These are phyloP conservation scores for Brachyptera putata DNA, from an alignment of 2,888 invertebrate species.

Conservation along the genomic window DNA sequence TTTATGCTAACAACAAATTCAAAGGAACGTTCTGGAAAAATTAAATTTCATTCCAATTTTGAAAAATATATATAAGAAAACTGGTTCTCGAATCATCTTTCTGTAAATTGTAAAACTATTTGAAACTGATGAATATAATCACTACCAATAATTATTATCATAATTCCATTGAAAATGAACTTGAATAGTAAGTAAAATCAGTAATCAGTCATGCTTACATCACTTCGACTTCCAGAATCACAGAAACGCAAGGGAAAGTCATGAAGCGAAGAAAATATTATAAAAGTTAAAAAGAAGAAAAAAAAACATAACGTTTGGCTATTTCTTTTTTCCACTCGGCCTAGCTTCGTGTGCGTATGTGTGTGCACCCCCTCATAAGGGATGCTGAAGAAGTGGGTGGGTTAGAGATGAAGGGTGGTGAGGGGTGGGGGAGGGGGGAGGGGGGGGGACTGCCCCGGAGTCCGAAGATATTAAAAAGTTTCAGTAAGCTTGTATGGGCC, in stretches of 20 bases:
- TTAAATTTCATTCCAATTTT: too few species aligned
- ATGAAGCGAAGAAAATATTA: background rate
- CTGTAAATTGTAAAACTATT: too few species aligned
- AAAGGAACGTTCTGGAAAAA: too few species aligned
- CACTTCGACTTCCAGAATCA: conserved; percentile 27
- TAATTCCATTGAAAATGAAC: too few species aligned
- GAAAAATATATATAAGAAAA: too few species aligned
- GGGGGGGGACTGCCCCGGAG: conserved; percentile 16
- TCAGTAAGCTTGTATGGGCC: conserved; percentile 13
- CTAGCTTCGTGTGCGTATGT: too few species aligned
- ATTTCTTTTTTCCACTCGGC: conserved; percentile 33
- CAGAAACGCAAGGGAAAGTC: background rate
- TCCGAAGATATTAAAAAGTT: conserved; percentile 19
- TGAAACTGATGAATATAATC: too few species aligned
- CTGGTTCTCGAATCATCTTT: too few species aligned
- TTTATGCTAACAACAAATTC: too few species aligned
- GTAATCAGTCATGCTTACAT: too few species aligned
- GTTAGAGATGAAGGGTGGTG: conserved; percentile 9
- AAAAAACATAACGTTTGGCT: conserved; percentile 32
- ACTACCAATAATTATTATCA: too few species aligned
- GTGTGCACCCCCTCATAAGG: conserved; percentile 30
- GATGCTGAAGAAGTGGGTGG: background rate
- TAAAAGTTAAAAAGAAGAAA: conserved; percentile 10
- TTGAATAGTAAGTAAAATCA: too few species aligned
- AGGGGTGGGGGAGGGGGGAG: conserved; percentile 40